Conservation (phyloP, 2,888 invertebrate species). For the Sphaerophoria rueppellii region DNA sequence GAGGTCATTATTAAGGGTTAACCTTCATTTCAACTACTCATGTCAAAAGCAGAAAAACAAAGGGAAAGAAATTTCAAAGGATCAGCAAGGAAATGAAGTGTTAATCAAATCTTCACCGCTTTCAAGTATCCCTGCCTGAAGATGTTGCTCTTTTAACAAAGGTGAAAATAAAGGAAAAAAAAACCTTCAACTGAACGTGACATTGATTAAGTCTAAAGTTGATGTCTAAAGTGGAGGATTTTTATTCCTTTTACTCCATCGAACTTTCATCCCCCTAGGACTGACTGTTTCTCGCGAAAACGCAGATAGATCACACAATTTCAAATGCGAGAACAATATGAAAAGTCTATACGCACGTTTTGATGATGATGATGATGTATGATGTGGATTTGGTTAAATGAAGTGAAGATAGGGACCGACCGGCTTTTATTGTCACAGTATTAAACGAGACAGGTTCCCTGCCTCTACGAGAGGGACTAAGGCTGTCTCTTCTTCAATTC, state of each 20-base stretch:
- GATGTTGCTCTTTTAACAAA: conserved; percentile 17
- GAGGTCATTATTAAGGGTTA: too few relatives aligned
- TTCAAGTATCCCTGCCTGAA: neutral
- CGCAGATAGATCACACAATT: conserved; percentile 72
- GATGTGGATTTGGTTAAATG: neutral
- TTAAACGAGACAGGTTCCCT: too few relatives aligned
- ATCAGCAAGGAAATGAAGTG: neutral
- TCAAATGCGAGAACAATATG: conserved; percentile 50
- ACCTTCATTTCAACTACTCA: too few relatives aligned
- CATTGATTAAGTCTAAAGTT: conserved; percentile 72
- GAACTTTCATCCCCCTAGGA: conserved; percentile 34
- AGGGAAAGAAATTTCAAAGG: too few relatives aligned
- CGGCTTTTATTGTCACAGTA: too few relatives aligned
- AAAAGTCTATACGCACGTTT: conserved; percentile 55
- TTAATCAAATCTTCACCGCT: conserved; percentile 24
- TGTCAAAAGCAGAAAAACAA: too few relatives aligned
- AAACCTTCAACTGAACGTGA: conserved; percentile 61
- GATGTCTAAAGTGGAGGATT: conserved; percentile 59
- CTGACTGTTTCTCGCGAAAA: conserved; percentile 37
- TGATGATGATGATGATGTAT: neutral
- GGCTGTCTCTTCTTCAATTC: neutral
- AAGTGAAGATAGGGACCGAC: too few relatives aligned
- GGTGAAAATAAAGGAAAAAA: conserved; percentile 30
- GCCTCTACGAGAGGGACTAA: too few relatives aligned
- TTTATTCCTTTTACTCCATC: conserved; percentile 53